Percentiles rank a stretch among this genome's conserved stretches.
These are phyloP conservation scores for Calameuta pallipes DNA, from an alignment of 2,888 invertebrate species.

Conservation along the genomic window DNA sequence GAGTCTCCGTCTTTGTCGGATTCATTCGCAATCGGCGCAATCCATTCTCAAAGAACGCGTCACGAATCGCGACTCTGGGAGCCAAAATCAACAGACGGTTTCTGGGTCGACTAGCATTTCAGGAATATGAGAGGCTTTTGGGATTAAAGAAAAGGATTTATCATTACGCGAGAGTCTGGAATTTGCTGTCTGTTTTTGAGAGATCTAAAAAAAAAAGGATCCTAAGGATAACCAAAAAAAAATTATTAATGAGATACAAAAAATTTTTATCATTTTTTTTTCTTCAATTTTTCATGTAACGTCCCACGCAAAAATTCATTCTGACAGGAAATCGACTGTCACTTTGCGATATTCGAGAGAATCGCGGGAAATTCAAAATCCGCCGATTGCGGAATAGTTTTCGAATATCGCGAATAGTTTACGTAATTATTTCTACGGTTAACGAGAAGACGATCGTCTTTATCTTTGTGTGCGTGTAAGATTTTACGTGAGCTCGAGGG, in stretches of 20 bases:
- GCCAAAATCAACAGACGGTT: neutral
- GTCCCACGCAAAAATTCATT: neutral
- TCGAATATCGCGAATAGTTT: neutral
- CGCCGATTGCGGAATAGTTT: neutral
- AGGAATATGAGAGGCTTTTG: neutral
- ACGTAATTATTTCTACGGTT: neutral
- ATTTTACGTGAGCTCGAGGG: neutral
- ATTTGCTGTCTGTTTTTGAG: neutral
- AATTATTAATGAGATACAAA: neutral
- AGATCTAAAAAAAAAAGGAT: neutral
- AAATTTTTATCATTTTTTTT: neutral
- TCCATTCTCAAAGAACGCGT: neutral
- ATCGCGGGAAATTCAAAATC: neutral
- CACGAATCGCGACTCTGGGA: neutral
- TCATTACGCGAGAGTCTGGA: neutral
- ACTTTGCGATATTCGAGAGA: neutral
- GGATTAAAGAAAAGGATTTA: neutral
- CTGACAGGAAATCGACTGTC: neutral
- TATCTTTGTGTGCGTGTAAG: neutral
- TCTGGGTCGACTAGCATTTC: neutral
- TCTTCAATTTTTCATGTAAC: neutral
- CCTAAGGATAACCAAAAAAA: neutral
- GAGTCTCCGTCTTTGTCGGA: neutral
- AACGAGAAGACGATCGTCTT: neutral
- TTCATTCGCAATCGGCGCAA: neutral